Conservation (phyloP, 2,888 invertebrate genomes). For the Hypomecis punctinalis region DNA sequence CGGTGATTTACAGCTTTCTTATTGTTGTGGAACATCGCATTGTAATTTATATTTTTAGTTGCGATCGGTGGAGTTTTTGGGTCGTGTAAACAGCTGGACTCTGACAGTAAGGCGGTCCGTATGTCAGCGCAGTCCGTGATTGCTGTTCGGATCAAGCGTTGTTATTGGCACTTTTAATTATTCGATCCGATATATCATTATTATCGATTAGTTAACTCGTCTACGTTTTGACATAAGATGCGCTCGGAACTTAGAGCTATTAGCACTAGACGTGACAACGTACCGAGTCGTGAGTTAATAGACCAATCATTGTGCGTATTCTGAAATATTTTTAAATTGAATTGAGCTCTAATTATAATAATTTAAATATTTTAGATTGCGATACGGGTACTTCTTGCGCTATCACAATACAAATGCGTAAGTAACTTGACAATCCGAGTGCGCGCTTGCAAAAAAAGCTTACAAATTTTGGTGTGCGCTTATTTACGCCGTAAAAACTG, state of each 20-base stretch:
- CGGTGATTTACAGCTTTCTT: conserved; percentile 70
- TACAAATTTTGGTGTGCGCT: conserved; percentile 52
- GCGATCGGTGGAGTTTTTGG: conserved; percentile 79
- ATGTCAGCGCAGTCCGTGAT: conserved; percentile 75
- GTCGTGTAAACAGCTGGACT: conserved; percentile 81
- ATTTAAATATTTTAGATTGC: conserved; percentile 80
- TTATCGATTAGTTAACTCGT: conserved; percentile 42
- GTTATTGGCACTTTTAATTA: conserved; percentile 62
- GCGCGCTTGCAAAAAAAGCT: conserved; percentile 50
- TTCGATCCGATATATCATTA: conserved; percentile 50
- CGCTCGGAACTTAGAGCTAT: conserved; percentile 69
- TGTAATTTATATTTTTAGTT: conserved; percentile 85
- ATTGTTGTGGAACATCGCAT: conserved; percentile 77
- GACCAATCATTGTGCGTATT: conserved; percentile 38
- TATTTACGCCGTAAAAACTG: conserved; percentile 33
- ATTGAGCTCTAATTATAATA: conserved; percentile 58
- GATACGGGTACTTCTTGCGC: conserved; percentile 82
- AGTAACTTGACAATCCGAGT: conserved; percentile 63
- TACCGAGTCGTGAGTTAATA: conserved; percentile 78
- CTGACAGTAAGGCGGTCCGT: conserved; percentile 73
- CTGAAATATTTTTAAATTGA: conserved; percentile 24
- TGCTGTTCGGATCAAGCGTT: conserved; percentile 69
- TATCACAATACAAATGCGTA: conserved; percentile 83
- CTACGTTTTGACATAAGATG: conserved; percentile 58
- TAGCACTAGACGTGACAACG: conserved; percentile 77